Percentiles rank a stretch among this genome's conserved stretches.
These are phyloP conservation scores for Pollenia amentaria DNA, from an alignment of 2,888 invertebrate genomes.

Conservation along the genomic window DNA sequence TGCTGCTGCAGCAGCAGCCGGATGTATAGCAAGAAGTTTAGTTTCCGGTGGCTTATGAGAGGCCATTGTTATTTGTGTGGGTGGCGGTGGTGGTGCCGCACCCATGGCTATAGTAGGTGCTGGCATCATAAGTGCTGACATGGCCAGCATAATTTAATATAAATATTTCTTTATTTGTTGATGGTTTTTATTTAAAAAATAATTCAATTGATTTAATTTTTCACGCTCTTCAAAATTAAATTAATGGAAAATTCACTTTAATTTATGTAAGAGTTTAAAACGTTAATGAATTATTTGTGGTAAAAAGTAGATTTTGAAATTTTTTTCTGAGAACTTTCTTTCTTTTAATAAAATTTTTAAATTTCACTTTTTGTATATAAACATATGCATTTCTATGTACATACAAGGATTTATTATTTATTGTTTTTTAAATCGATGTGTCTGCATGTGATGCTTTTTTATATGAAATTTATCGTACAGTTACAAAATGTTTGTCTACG, in stretches of 20 bases:
- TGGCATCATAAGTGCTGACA: slow-evolving; percentile 85
- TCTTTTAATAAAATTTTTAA: slow-evolving; percentile 39
- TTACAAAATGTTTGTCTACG: slow-evolving; percentile 53
- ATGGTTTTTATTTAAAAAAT: slow-evolving; percentile 1
- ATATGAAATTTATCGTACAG: slow-evolving; percentile 36
- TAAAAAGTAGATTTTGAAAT: not conserved
- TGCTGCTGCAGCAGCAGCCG: slow-evolving; percentile 77
- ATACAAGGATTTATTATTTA: not conserved
- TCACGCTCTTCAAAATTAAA: slow-evolving; percentile 74
- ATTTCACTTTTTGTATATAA: slow-evolving; percentile 60
- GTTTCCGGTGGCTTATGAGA: slow-evolving; percentile 85
- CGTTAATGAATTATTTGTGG: not conserved
- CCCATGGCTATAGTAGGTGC: slow-evolving; percentile 85
- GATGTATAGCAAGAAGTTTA: slow-evolving; percentile 84
- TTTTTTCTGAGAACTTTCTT: slow-evolving; percentile 22
- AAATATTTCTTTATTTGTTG: not conserved
- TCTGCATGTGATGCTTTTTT: slow-evolving; percentile 64
- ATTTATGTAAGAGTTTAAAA: not conserved
- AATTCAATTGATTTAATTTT: slow-evolving; percentile 9
- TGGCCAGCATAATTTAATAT: slow-evolving; percentile 83
- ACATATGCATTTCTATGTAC: not conserved
- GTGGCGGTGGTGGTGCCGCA: slow-evolving; percentile 77
- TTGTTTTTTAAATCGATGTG: slow-evolving; percentile 42
- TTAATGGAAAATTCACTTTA: slow-evolving; percentile 74
- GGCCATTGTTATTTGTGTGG: slow-evolving; percentile 83